Percentiles rank a stretch among this genome's conserved stretches.
Conservation (phyloP, 2,888 invertebrate species). For the Cephus spinipes region DNA sequence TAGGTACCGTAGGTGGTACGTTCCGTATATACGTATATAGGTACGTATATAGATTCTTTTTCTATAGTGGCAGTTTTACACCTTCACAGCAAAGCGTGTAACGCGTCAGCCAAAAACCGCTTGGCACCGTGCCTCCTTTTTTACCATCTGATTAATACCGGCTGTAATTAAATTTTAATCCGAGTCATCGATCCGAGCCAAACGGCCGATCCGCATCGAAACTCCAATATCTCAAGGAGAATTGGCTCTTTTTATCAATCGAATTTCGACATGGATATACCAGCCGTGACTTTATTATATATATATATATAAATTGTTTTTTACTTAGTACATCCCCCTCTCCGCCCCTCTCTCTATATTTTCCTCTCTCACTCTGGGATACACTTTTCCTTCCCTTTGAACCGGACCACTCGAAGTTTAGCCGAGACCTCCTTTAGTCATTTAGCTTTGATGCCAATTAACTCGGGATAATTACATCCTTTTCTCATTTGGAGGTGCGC, state of each 20-base stretch:
- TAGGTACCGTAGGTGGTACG: no score
- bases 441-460: neutral
- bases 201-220: no score
- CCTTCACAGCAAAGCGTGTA: no score
- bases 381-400: neutral
- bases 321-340: no score
- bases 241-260: no score
- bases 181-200: constrained; percentile 46
- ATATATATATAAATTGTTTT: neutral
- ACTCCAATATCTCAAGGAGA: no score
- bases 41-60: no score
- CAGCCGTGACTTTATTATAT: neutral
- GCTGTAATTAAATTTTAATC: constrained; percentile 58
- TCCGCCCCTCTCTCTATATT: no score
- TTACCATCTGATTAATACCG: constrained; percentile 46
- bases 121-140: constrained; percentile 14
- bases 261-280: no score
- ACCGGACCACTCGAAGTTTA: neutral
- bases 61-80: no score
- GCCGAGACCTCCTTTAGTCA: neutral
- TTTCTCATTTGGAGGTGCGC: constrained; percentile 38
- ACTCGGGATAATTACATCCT: constrained; percentile 38
- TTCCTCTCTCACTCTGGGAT: neutral
- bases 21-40: no score
- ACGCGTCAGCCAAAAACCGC: no score